Percentiles rank a stretch among this genome's conserved stretches.
Conservation (phyloP, 2,888 invertebrate species). For the Crocallis elinguaria region DNA sequence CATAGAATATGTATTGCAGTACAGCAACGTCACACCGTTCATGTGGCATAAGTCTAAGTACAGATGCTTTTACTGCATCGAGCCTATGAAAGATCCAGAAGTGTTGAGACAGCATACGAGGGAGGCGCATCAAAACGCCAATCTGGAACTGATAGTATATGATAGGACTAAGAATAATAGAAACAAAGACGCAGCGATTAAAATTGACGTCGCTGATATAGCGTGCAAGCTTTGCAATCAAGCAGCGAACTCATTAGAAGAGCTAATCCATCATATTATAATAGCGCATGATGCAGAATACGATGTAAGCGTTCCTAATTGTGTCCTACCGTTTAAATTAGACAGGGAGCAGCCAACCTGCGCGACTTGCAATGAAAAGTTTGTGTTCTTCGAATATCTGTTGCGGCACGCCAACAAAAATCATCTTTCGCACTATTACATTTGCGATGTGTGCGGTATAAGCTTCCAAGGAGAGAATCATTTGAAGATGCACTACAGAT, state of each 20-base stretch:
- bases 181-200: conserved; percentile 75
- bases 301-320: conserved; percentile 72
- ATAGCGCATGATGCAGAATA: conserved; percentile 78
- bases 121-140: conserved; percentile 61
- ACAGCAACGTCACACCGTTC: conserved; percentile 75
- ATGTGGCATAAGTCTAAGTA: conserved; percentile 76
- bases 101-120: conserved; percentile 64
- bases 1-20: conserved; percentile 74
- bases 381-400: conserved; percentile 75
- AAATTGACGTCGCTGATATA: conserved; percentile 73
- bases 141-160: conserved; percentile 68
- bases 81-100: conserved; percentile 68
- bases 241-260: conserved; percentile 61
- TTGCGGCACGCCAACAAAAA: conserved; percentile 75
- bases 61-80: conserved; percentile 73
- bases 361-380: conserved; percentile 72
- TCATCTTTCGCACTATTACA: conserved; percentile 75
- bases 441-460: conserved; percentile 77
- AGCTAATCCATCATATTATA: conserved; percentile 73
- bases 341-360: conserved; percentile 72
- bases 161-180: conserved; percentile 75
- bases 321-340: conserved; percentile 72
- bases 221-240: conserved; percentile 68
- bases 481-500: conserved; percentile 76
- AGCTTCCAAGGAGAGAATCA: conserved; percentile 80